Percentiles rank a stretch among this genome's conserved stretches.
These are phyloP conservation scores for Cotesia congregata DNA, from an alignment of 2,888 invertebrate species.

Conservation along the genomic window DNA sequence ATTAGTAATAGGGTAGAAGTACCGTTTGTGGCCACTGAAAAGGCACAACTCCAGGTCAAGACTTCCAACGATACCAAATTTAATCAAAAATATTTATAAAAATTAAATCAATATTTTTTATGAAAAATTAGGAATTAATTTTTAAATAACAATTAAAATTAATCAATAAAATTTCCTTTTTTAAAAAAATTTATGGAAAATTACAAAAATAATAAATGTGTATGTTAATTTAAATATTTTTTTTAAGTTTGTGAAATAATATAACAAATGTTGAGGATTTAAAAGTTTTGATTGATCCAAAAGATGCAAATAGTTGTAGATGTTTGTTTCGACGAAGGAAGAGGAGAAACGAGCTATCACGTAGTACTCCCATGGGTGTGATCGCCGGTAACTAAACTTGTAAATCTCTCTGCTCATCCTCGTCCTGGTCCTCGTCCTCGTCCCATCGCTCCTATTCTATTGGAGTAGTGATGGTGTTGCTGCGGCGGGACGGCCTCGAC, in stretches of 20 bases:
- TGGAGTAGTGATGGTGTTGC: background rate
- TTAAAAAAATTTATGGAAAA: background rate
- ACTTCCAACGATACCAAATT: no score
- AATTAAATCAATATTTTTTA: no score
- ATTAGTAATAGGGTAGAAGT: no score
- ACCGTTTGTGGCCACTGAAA: no score
- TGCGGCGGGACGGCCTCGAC: conserved; percentile 58
- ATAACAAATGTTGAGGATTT: background rate
- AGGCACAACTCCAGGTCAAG: no score
- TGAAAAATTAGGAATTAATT: no score
- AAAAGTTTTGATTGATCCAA: conserved; percentile 4
- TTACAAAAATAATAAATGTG: background rate
- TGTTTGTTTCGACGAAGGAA: conserved; percentile 26
- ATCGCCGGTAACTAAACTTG: conserved; percentile 70
- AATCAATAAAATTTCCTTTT: no score
- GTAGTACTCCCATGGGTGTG: conserved; percentile 66
- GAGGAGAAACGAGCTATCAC: conserved; percentile 54
- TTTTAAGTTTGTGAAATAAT: background rate
- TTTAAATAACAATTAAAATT: no score
- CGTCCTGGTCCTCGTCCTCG: background rate
- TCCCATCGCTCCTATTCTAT: background rate
- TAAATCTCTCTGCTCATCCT: conserved; percentile 64
- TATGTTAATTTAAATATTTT: background rate
- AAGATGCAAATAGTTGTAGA: conserved; percentile 29
- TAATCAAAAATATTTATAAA: no score